These are phyloP conservation scores for Coptotermes formosanus DNA, from an alignment of 1,140 invertebrate species.

Conservation along the genomic window DNA sequence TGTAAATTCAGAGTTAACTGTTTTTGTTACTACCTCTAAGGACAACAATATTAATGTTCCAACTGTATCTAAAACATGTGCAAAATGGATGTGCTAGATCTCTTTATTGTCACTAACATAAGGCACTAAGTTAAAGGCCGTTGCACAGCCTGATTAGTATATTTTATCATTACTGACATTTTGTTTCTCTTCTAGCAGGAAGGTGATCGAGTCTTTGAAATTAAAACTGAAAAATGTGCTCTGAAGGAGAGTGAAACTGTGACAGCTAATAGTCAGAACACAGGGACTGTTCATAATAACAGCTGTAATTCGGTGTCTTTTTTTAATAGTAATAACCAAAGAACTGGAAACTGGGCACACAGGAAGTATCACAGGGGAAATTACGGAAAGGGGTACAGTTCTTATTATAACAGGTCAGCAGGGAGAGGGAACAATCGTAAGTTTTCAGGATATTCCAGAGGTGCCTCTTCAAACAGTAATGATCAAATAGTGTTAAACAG, in stretches of 20 bases:
- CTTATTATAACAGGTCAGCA: constrained; percentile 38
- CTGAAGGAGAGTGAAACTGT: not conserved
- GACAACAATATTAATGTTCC: too few species aligned
- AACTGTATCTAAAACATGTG: too few species aligned
- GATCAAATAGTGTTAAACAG: not conserved
- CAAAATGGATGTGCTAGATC: too few species aligned
- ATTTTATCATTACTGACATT: too few species aligned
- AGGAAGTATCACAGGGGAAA: constrained; percentile 31
- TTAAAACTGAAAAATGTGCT: not conserved
- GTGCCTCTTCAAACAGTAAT: not conserved
- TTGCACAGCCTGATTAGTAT: too few species aligned
- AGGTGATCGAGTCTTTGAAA: too few species aligned
- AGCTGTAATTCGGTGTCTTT: not conserved
- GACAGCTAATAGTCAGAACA: not conserved
- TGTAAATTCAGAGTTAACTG: too few species aligned
- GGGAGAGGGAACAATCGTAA: constrained; percentile 40
- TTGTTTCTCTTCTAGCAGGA: too few species aligned
- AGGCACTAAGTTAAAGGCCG: too few species aligned
- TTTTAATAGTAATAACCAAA: not conserved
- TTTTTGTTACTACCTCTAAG: too few species aligned
- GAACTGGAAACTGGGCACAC: not conserved
- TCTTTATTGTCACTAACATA: too few species aligned
- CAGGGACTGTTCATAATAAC: not conserved
- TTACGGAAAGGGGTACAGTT: constrained; percentile 39
- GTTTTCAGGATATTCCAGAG: not conserved